Percentiles rank a stretch among this genome's conserved stretches.
Conservation (phyloP, 2,797 vertebrate species). For the Enteromius argenteus region DNA sequence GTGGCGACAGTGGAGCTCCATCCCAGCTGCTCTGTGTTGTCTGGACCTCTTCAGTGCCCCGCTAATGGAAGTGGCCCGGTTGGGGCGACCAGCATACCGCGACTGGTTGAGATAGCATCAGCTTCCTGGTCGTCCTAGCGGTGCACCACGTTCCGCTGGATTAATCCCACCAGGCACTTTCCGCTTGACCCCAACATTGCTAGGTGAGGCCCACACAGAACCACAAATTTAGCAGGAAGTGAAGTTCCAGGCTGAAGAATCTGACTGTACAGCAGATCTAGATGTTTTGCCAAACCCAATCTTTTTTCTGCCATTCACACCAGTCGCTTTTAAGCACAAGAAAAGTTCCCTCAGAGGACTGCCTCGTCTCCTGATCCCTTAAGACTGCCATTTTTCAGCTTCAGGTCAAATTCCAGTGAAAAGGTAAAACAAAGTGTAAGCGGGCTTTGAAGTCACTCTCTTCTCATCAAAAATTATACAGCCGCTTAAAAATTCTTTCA, state of each 20-base stretch:
- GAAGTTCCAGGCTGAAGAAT: constrained; percentile 24
- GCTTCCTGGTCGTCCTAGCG: constrained; percentile 54
- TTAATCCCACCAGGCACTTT: constrained; percentile 53
- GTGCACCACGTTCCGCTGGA: constrained; percentile 49
- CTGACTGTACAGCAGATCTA: constrained; percentile 1
- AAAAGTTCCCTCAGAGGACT: constrained; percentile 14
- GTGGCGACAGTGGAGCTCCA: constrained; percentile 44
- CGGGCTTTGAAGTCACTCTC: constrained; percentile 20
- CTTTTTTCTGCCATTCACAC: constrained; percentile 29
- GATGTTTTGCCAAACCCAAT: constrained; percentile 30
- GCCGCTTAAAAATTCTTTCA: constrained; percentile 51
- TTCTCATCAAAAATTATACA: constrained; percentile 40
- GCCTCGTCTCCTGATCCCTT: constrained; percentile 34
- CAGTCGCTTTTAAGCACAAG: constrained; percentile 28
- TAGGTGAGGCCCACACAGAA: constrained; percentile 49
- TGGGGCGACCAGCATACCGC: constrained; percentile 49
- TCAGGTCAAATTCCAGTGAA: constrained; percentile 41
- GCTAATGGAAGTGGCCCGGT: constrained; percentile 39
- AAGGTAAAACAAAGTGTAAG: constrained; percentile 30
- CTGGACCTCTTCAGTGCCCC: constrained; percentile 52
- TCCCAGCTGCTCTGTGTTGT: constrained; percentile 56
- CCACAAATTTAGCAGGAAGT: constrained; percentile 40
- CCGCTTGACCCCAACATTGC: constrained; percentile 49
- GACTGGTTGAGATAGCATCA: constrained; percentile 61
- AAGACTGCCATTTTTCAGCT: constrained; percentile 28